Base-by-base conservation (phyloP, 1,140 invertebrate genomes). In the Musca vetustissima region DNA sequence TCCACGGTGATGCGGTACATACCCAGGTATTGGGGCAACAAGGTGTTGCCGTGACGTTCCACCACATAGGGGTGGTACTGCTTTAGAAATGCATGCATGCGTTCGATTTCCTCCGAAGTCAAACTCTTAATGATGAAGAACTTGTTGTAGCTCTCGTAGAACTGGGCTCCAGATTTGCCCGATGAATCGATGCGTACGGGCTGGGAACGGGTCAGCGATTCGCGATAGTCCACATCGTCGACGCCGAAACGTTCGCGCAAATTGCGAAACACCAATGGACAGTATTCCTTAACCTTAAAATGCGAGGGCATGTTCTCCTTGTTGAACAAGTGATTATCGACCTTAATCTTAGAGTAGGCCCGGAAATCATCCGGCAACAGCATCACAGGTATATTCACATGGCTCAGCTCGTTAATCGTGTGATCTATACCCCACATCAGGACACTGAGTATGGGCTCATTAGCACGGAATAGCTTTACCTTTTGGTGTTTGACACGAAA, bases 381-480 rank as follows among this genome's bases (percentile, higher is more conserved):
- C 93, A 99, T 97, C 36, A 98, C 97, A 53, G 97, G 97, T 84
- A 98, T 95, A 75, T 95, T 97, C 36, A 99, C 95, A 88, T 99
- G 97, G 85, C 93, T 96, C 73, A 99, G 84, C 85, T 99, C 97
- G 85, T 96, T 97, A 80, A 98, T 97, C 82, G 98, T 97, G 83
- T 99, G 96, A 88, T 99, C 99, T 70, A 99, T 93, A 76, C 98
- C 98, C 98, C 98, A 99, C 98, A 99, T 99, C 83, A 99, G 97
- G 71, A 99, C 97, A 76, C 96, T 98, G 32, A 99, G 87, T 74
- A 99, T 89, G 47, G 98, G 98, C 85, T 99, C 98, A 87, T 96
- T 99, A 22, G 98, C 96, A 79, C 98, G 89, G 85, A 99, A 99
- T 68, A 99, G 88, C 86, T 99, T 99, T 70, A 95, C 93, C 87